Conservation (phyloP, 2,113 vertebrate species). For the Sitta europaea region DNA sequence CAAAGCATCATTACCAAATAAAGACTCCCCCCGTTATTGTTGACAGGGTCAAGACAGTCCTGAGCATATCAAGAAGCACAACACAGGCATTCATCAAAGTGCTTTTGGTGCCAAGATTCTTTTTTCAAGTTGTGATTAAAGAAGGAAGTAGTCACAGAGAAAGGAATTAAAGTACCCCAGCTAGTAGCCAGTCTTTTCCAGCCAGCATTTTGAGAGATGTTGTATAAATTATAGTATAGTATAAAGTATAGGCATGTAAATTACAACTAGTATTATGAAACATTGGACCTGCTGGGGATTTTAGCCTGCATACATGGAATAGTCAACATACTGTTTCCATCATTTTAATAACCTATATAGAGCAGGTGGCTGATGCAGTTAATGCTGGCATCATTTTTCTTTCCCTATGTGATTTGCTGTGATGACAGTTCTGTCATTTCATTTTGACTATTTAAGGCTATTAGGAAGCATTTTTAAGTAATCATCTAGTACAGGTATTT, state of each 20-base stretch:
- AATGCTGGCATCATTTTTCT: conserved; percentile 26
- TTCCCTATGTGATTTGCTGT: conserved; percentile 1
- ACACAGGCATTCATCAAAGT: background rate
- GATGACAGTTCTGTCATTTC: conserved; percentile 16
- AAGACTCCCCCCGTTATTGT: no score
- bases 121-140: background rate
- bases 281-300: background rate
- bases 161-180: background rate
- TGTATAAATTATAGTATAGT: background rate
- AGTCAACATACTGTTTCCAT: conserved; percentile 34
- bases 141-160: background rate
- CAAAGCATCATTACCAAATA: background rate
- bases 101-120: background rate
- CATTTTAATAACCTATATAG: conserved; percentile 25
- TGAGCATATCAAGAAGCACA: background rate
- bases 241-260: conserved; percentile 15
- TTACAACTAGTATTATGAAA: background rate
- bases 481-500: background rate
- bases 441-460: conserved; percentile 24
- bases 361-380: conserved; percentile 33
- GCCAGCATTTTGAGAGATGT: background rate
- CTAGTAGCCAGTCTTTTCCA: background rate
- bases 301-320: background rate
- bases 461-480: conserved; percentile 18
- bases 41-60: background rate